Percentiles rank a stretch among this genome's conserved stretches.
phyloP scores from a whole-genome alignment of 2,113 vertebrate genomes.

The Mustela nigripes region DNA sequence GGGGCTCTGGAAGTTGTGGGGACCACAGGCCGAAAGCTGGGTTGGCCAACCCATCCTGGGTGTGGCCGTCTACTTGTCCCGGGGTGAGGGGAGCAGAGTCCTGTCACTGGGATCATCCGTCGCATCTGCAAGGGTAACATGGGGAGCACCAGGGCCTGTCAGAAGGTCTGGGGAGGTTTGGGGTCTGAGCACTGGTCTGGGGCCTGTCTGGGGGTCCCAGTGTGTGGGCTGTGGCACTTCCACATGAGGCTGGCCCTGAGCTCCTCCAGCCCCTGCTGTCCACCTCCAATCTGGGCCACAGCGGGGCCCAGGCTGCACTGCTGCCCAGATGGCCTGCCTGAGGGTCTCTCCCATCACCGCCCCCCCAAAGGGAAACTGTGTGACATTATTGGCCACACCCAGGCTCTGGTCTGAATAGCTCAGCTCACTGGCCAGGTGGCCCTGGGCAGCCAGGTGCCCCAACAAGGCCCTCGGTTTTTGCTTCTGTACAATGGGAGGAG shows the following conservation, averaged over 20 bases:
- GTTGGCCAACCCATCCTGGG: rapidly evolving
- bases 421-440: neutral
- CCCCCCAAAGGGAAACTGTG: neutral
- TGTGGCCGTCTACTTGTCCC: neutral
- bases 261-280: neutral
- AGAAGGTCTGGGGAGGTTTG: neutral
- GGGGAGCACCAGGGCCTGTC: neutral
- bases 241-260: neutral
- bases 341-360: neutral
- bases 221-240: rapidly evolving
- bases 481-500: neutral
- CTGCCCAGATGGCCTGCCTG: neutral
- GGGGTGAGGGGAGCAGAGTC: neutral
- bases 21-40: rapidly evolving
- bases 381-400: neutral
- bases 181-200: neutral
- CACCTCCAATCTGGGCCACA: neutral
- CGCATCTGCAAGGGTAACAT: neutral
- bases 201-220: neutral
- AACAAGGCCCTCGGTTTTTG: neutral
- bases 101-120: neutral
- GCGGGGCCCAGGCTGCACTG: too few species aligned
- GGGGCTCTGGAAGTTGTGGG: neutral
- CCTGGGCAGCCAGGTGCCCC: neutral
- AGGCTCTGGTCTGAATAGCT: neutral